A percentile compares a stretch with the other conserved stretches of the same genome.
Evolutionary conservation across 2,113 vertebrate species (phyloP).

Genomic region (Ptilorrhoa leucosticta): DNA sequence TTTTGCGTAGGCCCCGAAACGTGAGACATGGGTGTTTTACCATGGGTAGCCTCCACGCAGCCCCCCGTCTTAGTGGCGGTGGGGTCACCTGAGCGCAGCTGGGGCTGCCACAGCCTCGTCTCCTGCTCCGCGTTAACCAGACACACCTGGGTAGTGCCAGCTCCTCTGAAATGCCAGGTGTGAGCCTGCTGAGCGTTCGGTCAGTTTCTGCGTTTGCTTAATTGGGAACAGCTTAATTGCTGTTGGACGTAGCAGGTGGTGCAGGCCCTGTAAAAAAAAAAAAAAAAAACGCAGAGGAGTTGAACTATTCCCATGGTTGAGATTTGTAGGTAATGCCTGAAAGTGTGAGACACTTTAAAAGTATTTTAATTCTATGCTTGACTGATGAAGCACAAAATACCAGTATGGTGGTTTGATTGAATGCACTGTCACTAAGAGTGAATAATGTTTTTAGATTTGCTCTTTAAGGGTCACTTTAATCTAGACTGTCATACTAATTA

Average conservation of each 20-base stretch:
- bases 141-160: rapidly evolving
- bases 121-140: rapidly evolving
- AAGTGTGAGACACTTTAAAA: neutral
- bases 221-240: neutral
- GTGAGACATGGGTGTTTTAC: rapidly evolving
- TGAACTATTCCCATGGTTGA: neutral
- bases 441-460: neutral
- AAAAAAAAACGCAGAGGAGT: neutral
- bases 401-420: neutral
- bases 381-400: neutral
- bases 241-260: rapidly evolving
- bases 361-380: neutral
- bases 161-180: rapidly evolving
- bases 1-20: no score
- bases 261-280: neutral
- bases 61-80: rapidly evolving
- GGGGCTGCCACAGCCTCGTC: rapidly evolving
- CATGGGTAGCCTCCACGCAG: rapidly evolving
- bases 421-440: neutral
- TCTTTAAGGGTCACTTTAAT: neutral
- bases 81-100: rapidly evolving
- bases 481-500: neutral
- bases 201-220: rapidly evolving
- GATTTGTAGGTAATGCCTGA: neutral
- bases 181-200: rapidly evolving